Conservation (phyloP, 2,888 invertebrate genomes). For the Andricus quercusramuli region DNA sequence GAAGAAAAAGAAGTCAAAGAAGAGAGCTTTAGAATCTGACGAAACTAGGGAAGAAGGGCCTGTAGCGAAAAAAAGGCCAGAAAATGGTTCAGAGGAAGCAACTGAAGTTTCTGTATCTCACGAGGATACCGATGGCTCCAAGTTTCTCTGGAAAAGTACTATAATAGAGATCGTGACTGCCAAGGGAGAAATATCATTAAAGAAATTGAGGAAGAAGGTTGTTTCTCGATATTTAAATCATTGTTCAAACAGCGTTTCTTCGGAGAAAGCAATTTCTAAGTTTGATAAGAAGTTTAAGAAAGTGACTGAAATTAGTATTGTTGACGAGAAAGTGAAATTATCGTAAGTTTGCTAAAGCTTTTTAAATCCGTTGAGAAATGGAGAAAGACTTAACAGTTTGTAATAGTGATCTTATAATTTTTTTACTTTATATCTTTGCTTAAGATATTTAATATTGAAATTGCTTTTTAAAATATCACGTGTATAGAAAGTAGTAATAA, state of each 20-base stretch:
- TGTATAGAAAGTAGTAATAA: neutral
- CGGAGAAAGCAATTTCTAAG: slow-evolving; percentile 85
- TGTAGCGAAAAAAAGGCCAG: slow-evolving; percentile 44
- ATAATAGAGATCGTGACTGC: slow-evolving; percentile 66
- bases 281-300: slow-evolving; percentile 87
- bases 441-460: neutral
- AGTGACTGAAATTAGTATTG: slow-evolving; percentile 83
- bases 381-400: neutral
- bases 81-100: slow-evolving; percentile 42
- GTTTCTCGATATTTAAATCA: slow-evolving; percentile 82
- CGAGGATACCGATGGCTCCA: slow-evolving; percentile 50
- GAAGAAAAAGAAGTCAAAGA: slow-evolving; percentile 65
- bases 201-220: slow-evolving; percentile 89
- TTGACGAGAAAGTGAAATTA: slow-evolving; percentile 81
- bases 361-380: neutral
- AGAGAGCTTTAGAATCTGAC: slow-evolving; percentile 55
- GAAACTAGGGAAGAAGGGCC: slow-evolving; percentile 46
- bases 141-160: slow-evolving; percentile 69
- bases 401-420: neutral
- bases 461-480: neutral
- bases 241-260: slow-evolving; percentile 79
- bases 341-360: slow-evolving; percentile 41
- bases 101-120: slow-evolving; percentile 30
- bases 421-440: neutral
- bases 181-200: slow-evolving; percentile 84